Base-by-base conservation (phyloP, 2,113 vertebrate species). In the Catharus fuscescens region DNA sequence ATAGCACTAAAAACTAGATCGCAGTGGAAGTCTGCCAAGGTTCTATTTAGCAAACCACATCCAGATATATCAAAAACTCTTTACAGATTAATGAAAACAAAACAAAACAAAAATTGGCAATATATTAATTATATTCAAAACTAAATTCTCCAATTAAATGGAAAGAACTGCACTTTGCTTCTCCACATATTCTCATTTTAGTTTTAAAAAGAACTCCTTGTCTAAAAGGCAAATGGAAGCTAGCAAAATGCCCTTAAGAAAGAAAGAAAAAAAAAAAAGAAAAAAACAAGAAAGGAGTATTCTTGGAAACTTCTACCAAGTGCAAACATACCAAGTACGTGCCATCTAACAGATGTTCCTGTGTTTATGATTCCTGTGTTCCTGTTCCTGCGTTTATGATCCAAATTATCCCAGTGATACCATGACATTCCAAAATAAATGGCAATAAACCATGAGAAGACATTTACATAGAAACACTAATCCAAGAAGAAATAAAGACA, bases 41-140 rank as follows among this genome's bases (percentile, higher is more conserved):
- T 86, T 88, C 81, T 97, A 73, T 95, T 95, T 82, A 91, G 77
- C 93, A 94, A 96, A 93, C 60, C 72, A 70, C 62, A 97, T 81
- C 45, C 74, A 92, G 61, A 92, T 77, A 95, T 32, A 95, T 88
- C 50, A 94, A 84, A 95, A 96, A 79, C 90, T 91, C 84, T 92
- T 95, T 73, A 76, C 19, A 93, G 73, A 92, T 87, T 88, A 95
- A 96, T 92, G 56, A 92, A 93, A 97, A 67, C 40, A 29, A 77
- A 79, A 71, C 24, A n/a, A 54, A 48, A n/a, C 28, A 65, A 65
- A 77, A 53, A 69, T 12, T 44, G 29, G 21, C 34, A 73, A 85
- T 90, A 45, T 78, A 94, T 92, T 93, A 95, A 92, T 90, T 89
- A 82, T 57, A 44, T 29, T 78, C 53, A 69, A 90, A 95, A 90